Evolutionary conservation across 2,888 invertebrate genomes (phyloP), one percentile per base, ranked within the genome.

Genomic region (Empis stercorea): DNA sequence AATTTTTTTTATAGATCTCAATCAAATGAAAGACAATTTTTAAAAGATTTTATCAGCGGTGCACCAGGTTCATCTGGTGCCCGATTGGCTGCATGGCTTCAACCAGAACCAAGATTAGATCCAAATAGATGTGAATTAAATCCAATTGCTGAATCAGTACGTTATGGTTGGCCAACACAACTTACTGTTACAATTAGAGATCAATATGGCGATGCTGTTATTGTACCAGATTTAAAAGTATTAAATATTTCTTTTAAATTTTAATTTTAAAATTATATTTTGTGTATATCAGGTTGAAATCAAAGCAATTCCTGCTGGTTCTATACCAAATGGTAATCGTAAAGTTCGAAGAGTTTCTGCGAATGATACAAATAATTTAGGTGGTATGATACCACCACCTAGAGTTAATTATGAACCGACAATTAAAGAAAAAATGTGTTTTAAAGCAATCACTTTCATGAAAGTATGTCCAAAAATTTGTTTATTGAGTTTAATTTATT

Each of bases 381-480:
- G 66, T 7, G 67, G 67, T 0, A 56, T 68, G 23, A 56, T 61
- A 10, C 63, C 66, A n/a, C 69, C 68, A 13, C 69, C 69, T 10
- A 63, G 67, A 2, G 54, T 67, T 3, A 66, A 61, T 47, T 95
- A 91, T 70, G 87, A 91, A 65, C 81, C 89, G 1, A 89, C 91
- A 0, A 75, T 87, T 43, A 83, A 84, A 59, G 93, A 95, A 59
- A 88, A 85, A 66, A 89, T 89, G 82, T 81, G 87, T 61, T 97
- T 92, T 71, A 87, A 93, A 69, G 85, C 94, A 27, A 93, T 97
- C 55, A 88, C 89, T 13, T 87, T 94, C 67, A 95, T 96, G 93
- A 89, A 89, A 76, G 84, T 83, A 20, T 4, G 20, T 5, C 5
- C 4, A n/a, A n/a, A n/a, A n/a, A n/a, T n/a, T n/a, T n/a, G n/a